Base-by-base conservation (phyloP, 2,113 vertebrate genomes). In the Benitochromis conjunctus region DNA sequence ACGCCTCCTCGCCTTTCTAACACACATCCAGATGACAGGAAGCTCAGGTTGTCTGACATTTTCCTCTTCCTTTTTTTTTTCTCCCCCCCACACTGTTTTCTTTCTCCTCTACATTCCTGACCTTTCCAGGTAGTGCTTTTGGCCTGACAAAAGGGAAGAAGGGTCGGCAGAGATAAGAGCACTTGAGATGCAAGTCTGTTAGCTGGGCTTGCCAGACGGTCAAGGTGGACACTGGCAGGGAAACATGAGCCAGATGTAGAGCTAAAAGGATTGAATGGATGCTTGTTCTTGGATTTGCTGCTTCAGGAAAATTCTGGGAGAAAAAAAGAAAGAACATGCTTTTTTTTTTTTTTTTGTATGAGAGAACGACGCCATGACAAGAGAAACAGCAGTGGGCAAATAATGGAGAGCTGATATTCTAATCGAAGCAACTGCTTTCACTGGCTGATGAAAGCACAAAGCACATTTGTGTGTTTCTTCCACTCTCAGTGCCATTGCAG, bases 11-110 rank as follows among this genome's bases (percentile, higher is more conserved):
- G 24, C n/a, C 79, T 53, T 77, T 46, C n/a, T 0, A 34, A 12
- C 58, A 19, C 43, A 29, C 21, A 14, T 74, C 77, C 56, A 6
- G 78, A 80, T 80, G 87, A 91, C 87, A 62, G 53, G 86, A 62
- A 36, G 58, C 86, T 84, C 79, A 9, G 79, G 81, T 82, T 64
- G 81, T 41, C 64, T 92, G 87, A 86, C 81, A 85, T 90, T 91
- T 90, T 78, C 53, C 64, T 84, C 66, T 58, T 69, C 21, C 0
- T 4, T 31, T 31, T 8, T 8, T 19, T 62, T 18, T 24, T 14
- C 31, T 5, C 6, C 18, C 18, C 19, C 19, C 53, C 8, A n/a
- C 9, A 5, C 5, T 0, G 2, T 36, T 80, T 86, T 87, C 9
- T 38, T 82, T 69, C 81, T 13, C 62, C 48, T 85, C 80, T 43